Base-by-base conservation (phyloP, 2,797 vertebrate genomes). In the Caiman crocodilus region DNA sequence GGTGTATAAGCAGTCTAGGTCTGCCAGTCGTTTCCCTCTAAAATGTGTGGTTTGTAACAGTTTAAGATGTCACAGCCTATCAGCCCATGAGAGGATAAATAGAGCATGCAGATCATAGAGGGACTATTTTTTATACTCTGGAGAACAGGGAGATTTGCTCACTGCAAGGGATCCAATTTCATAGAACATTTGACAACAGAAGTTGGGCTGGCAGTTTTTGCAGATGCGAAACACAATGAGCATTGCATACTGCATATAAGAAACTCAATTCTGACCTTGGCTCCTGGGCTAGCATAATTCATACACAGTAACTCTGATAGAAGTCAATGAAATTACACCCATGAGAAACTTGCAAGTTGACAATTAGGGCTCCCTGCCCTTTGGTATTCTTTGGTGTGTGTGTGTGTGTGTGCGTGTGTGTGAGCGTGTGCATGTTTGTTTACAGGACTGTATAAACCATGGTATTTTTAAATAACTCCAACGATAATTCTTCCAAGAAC, bases 61-160 rank as follows among this genome's bases (percentile, higher is more conserved):
- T 95, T 98, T 97, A 98, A 98, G 96, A 96, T 97, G 97, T 97
- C 90, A 58, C 90, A 97, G 96, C 85, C 92, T 97, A 97, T 97
- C 97, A 97, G 92, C 79, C 63, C 93, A 89, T 85, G 87, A 81
- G 73, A 91, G 32, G 76, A 81, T 17, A 77, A 81, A 63, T 21
- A 73, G 35, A 84, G 78, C 79, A 80, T 3, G 1, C 23, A 82
- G 57, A 55, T 15, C 28, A 55, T 2, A 28, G 0, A 28, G 57
- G 0, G 23, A 13, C 26, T 65, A 14, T 14, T 50, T 83, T 58
- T 79, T 14, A 5, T 2, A 32, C 13, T 17, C 18, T 7, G 63
- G 81, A 93, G 50, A 74, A 84, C 5, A 11, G 1, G 0, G 50
- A 2, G 12, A 59, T 35, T 14, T 50, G 32, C 15, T 20, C 14